Base-by-base conservation (phyloP, 2,888 invertebrate genomes). In the Rotaria sp. region DNA sequence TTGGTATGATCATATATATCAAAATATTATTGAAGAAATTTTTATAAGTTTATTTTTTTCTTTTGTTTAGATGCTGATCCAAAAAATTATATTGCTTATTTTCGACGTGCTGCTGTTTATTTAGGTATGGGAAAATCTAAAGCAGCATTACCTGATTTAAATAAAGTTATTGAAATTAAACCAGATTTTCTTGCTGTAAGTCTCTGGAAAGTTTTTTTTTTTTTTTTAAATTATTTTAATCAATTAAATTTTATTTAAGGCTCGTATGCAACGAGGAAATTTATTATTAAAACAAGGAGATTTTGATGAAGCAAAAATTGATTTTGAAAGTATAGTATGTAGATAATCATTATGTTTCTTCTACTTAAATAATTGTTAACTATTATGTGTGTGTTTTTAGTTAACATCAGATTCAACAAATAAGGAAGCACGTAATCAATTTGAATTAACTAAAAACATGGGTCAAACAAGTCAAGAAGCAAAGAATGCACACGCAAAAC, bases 61-160 rank as follows among this genome's bases (percentile, higher is more conserved):
- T n/a, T n/a, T n/a, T n/a, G n/a, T n/a, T 24, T 21, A 80, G 97
- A 98, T 93, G 95, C 95, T 26, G 98, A 99, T 92, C 96, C 97
- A 67, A 93, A 93, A 88, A 97, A 98, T 92, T 99, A 97, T 92
- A 93, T 98, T 91, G 96, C 96, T 85, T 95, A 96, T 90, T 99
- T 96, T 91, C 95, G 96, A 91, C 93, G 98, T 89, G 98, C 96
- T 84, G 97, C 97, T 0, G 96, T 97, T 0, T 97, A 96, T 92
- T 93, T 98, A 90, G 98, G 97, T 18, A 92, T 98, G 88, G 97
- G 97, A 84, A 97, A 96, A 92, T 95, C 97, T 0, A 96, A 96
- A 90, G 95, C 96, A 90, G 99, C 99, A 0, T 92, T 98, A 57
- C 94, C 95, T 89, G 99, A 99, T 92, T 94, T 99, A 88, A 95